Evolutionary conservation across 2,797 vertebrate species (phyloP).

Genomic region (Selene dorsalis): DNA sequence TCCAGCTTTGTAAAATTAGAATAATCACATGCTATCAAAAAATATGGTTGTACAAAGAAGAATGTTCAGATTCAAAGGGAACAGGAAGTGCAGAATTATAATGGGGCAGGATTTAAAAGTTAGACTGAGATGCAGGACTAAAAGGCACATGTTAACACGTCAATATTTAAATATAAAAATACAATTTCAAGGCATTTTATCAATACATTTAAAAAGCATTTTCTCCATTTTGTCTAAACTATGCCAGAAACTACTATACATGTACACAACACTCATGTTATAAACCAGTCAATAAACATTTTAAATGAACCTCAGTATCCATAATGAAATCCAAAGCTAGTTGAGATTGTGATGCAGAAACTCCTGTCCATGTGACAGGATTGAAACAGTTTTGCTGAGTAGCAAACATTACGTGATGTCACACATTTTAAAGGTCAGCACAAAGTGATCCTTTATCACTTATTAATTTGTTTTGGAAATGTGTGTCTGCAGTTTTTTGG

Average conservation of each 20-base stretch:
- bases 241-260: not conserved
- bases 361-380: not conserved
- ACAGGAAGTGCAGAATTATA: not conserved
- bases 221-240: not conserved
- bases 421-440: constrained; percentile 16
- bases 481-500: constrained; percentile 11
- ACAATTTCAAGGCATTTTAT: not conserved
- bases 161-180: not conserved
- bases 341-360: not conserved
- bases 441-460: not conserved
- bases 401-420: constrained; percentile 24
- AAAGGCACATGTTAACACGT: not conserved
- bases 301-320: no score
- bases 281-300: no score
- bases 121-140: constrained; percentile 7
- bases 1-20: not conserved
- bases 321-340: not conserved
- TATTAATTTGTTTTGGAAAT: constrained; percentile 16
- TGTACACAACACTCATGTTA: no score
- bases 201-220: not conserved
- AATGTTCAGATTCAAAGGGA: not conserved
- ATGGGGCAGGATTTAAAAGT: constrained; percentile 8
- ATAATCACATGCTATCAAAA: not conserved
- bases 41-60: constrained; percentile 7
- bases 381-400: constrained; percentile 29